Conservation (phyloP, 1,140 invertebrate genomes). For the Charaxes varanes region DNA sequence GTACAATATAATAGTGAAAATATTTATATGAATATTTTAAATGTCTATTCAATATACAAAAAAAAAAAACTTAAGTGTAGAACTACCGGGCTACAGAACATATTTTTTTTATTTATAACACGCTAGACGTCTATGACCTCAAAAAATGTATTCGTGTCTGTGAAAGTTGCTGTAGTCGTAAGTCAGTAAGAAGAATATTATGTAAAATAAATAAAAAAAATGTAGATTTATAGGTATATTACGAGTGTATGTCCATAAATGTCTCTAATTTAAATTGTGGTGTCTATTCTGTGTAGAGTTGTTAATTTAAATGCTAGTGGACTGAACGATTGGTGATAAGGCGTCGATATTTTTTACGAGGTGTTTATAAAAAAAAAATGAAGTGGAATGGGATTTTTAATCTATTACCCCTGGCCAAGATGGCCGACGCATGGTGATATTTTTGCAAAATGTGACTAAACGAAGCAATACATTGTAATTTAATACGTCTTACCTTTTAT, state of each 20-base stretch:
- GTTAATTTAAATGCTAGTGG: constrained; percentile 62
- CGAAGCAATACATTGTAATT: constrained; percentile 80
- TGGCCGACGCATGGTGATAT: constrained; percentile 75
- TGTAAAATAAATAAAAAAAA: constrained; percentile 32
- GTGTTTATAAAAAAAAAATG: constrained; percentile 36
- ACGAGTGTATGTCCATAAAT: constrained; percentile 71
- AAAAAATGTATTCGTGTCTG: constrained; percentile 3
- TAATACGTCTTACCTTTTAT: constrained; percentile 75
- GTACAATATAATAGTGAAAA: constrained; percentile 9
- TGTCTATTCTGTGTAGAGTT: constrained; percentile 69
- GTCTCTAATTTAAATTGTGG: constrained; percentile 71
- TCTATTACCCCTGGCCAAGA: constrained; percentile 24
- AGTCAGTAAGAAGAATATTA: constrained; percentile 60
- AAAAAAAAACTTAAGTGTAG: constrained; percentile 10
- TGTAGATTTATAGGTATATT: constrained; percentile 53
- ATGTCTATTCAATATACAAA: constrained; percentile 16
- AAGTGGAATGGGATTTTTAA: constrained; percentile 26
- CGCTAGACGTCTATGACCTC: constrained; percentile 6
- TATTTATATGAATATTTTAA: constrained; percentile 13
- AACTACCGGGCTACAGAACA: not conserved
- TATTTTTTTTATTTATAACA: too few species aligned
- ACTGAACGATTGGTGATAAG: constrained; percentile 56
- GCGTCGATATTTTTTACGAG: constrained; percentile 67
- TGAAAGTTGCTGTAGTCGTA: constrained; percentile 28
- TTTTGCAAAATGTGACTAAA: constrained; percentile 80